phyloP scores from a whole-genome alignment of 2,113 vertebrate genomes.

The Saguinus midas region DNA sequence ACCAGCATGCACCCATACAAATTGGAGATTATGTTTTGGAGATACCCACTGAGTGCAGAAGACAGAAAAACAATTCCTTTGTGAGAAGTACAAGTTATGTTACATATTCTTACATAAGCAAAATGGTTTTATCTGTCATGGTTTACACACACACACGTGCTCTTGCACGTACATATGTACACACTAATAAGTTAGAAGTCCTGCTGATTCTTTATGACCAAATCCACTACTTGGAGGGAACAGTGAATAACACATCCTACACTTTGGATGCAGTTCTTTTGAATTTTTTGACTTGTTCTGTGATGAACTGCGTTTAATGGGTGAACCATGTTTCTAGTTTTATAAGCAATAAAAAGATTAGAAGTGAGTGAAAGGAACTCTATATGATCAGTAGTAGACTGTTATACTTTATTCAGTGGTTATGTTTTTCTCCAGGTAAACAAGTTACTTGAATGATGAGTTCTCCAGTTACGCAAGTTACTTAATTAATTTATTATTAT shows the following conservation, averaged over 20 bases:
- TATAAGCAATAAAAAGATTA: not conserved
- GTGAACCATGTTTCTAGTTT: not conserved
- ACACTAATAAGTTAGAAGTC: not conserved
- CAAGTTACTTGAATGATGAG: too few relatives aligned
- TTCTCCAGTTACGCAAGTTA: too few relatives aligned
- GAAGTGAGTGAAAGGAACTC: not conserved
- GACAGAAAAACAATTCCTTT: too few relatives aligned
- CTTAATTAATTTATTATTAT: too few relatives aligned
- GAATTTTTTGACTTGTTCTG: not conserved
- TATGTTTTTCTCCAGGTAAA: not conserved
- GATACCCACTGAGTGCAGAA: too few relatives aligned
- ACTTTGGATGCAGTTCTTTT: not conserved
- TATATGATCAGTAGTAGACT: not conserved
- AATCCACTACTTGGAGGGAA: not conserved
- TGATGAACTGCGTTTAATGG: not conserved
- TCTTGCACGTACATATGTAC: too few relatives aligned
- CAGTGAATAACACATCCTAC: not conserved
- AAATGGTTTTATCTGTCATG: too few relatives aligned
- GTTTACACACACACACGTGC: too few relatives aligned
- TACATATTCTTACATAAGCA: too few relatives aligned
- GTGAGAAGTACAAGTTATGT: too few relatives aligned
- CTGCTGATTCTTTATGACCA: not conserved
- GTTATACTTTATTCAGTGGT: not conserved
- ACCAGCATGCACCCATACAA: too few relatives aligned
- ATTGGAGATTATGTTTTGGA: too few relatives aligned